A percentile compares a stretch with the other conserved stretches of the same genome.
These are phyloP conservation scores for Aplysia californica DNA, from an alignment of 1,140 invertebrate species.

Conservation along the genomic window DNA sequence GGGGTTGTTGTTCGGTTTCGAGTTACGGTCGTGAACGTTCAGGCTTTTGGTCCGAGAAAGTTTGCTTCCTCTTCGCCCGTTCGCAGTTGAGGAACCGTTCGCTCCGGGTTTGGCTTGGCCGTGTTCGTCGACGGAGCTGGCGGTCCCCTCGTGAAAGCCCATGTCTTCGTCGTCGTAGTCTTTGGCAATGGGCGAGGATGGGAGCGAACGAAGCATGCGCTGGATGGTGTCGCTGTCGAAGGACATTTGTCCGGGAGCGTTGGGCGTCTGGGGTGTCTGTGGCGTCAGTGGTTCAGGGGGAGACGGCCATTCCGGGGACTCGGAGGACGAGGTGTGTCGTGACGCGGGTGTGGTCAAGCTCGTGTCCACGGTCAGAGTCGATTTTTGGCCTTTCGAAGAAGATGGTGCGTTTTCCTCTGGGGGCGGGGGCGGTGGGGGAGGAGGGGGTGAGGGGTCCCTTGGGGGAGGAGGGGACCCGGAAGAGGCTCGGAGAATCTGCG, in stretches of 20 bases:
- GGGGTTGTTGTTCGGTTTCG: slow-evolving; percentile 18
- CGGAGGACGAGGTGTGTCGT: slow-evolving; percentile 48
- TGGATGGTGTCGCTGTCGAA: slow-evolving; percentile 89
- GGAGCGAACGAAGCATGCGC: slow-evolving; percentile 92
- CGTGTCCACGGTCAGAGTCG: slow-evolving; percentile 9
- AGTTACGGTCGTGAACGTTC: slow-evolving; percentile 39
- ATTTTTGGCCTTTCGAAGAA: no score
- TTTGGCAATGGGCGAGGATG: slow-evolving; percentile 65
- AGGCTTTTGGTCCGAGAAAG: slow-evolving; percentile 40
- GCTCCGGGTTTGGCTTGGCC: not conserved
- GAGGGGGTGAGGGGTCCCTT: not conserved
- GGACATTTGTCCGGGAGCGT: slow-evolving; percentile 45
- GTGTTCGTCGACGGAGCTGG: not conserved
- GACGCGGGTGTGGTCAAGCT: slow-evolving; percentile 2
- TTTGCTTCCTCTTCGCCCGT: slow-evolving; percentile 7
- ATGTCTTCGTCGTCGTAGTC: slow-evolving; percentile 39
- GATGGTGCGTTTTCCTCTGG: no score
- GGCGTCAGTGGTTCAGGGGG: slow-evolving; percentile 63
- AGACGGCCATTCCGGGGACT: slow-evolving; percentile 64
- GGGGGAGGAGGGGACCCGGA: not conserved
- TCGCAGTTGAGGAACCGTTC: not conserved
- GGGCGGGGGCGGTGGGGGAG: slow-evolving; percentile 2
- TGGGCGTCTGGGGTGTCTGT: slow-evolving; percentile 56
- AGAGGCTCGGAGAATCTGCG: not conserved
- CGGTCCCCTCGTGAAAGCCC: slow-evolving; percentile 50